A percentile compares a stretch with the other conserved stretches of the same genome.
phyloP scores from a whole-genome alignment of 2,797 vertebrate genomes.

The Eulemur coronatus region DNA sequence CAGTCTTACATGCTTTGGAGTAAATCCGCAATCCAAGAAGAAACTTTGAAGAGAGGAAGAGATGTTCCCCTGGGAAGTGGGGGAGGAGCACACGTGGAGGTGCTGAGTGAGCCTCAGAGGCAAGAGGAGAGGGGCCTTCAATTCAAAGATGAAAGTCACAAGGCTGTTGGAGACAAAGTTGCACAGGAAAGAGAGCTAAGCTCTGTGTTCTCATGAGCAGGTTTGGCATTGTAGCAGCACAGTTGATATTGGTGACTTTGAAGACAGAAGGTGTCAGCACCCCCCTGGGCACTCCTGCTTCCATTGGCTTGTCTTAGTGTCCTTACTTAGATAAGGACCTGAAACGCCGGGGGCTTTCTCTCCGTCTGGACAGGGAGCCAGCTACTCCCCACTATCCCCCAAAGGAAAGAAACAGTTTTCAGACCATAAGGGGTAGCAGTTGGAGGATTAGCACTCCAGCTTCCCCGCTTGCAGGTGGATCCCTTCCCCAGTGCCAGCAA shows the following conservation, averaged over 20 bases:
- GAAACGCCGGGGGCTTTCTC: background rate
- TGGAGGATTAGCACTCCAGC: background rate
- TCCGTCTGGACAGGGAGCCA: background rate
- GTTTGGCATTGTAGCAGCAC: background rate
- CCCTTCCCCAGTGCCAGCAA: background rate
- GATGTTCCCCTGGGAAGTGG: background rate
- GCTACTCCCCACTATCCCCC: accelerated
- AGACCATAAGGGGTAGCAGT: background rate
- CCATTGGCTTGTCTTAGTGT: background rate
- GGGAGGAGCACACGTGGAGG: background rate
- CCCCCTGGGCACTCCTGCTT: too few species aligned
- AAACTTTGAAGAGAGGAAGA: background rate
- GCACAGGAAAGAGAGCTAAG: background rate
- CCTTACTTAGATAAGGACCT: background rate
- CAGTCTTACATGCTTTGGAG: background rate
- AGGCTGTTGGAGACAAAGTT: too few species aligned
- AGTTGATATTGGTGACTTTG: background rate
- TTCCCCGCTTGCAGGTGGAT: too few species aligned
- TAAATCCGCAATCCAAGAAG: background rate
- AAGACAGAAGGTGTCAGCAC: background rate
- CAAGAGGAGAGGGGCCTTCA: background rate
- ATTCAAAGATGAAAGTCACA: background rate
- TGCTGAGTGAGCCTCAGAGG: background rate
- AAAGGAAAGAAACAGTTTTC: background rate
- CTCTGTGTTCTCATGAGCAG: background rate